Evolutionary conservation across 2,113 vertebrate species (phyloP), one percentile per base, ranked within the genome.

Genomic region (Oncorhynchus nerka): DNA sequence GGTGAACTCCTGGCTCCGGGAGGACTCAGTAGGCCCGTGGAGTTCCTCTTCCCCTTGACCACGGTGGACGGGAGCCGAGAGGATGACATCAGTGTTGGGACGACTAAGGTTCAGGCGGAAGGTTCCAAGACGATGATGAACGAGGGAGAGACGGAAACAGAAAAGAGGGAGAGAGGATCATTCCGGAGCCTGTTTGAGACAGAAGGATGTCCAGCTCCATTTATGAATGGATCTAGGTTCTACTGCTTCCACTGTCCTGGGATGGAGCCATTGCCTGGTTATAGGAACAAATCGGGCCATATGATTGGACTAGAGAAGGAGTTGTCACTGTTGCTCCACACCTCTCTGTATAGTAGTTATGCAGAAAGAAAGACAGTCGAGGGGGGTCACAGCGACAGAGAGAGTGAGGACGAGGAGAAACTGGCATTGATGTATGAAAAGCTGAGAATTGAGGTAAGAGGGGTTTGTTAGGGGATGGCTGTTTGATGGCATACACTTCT

Each of bases 371-470:
- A 80, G 20, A 48, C 13, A 3, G 66, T 49, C 4, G 66, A 80
- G 34, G 67, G 73, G 4, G 20, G 34, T 2, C 57, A 45, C 2
- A 22, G 34, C 13, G 62, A 84, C 55, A 32, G 79, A 32, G 81
- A 93, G 19, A 2, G 71, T 13, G 91, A 93, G 68, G 90, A 87
- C 73, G 93, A 96, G 68, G 92, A 96, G 78, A 93, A 95, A 73
- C 82, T 97, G 77, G 92, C 93, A 28, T 4, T 93, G 77, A 94
- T 96, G 91, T 89, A 95, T 19, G 93, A 96, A 83, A 94, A 88
- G 69, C 90, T 97, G 30, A 90, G 92, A 75, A 80, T 85, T 2
- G 95, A 97, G 94, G 96, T 97, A 87, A 87, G 92, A 16, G 32
- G 13, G 59, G 59, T 51, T 51, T 51, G 49, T 51, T 51, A 61